Percentiles rank a stretch among this genome's conserved stretches.
Evolutionary conservation across 2,888 invertebrate genomes (phyloP).

Genomic region (Oligia fasciuncula): DNA sequence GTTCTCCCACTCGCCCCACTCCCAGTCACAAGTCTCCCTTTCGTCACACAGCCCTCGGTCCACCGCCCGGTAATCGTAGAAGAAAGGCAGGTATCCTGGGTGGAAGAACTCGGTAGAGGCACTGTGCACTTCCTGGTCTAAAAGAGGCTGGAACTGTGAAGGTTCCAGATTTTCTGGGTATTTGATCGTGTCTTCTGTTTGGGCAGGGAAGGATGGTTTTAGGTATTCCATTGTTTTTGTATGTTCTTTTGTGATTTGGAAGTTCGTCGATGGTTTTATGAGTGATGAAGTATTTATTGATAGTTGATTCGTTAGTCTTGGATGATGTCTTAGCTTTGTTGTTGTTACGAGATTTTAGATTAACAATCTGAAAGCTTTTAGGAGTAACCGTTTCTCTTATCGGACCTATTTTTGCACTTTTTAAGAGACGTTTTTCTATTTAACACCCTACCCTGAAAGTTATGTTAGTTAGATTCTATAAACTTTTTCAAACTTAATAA

Average conservation of each 20-base stretch:
- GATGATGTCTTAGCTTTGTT: too few relatives aligned
- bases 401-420: too few relatives aligned
- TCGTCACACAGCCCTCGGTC: constrained; percentile 64
- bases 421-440: too few relatives aligned
- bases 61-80: constrained; percentile 75
- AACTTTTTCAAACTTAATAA: constrained; percentile 1
- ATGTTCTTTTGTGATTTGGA: neutral
- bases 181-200: constrained; percentile 61
- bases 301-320: neutral
- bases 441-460: neutral
- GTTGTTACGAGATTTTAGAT: neutral
- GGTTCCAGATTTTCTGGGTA: constrained; percentile 55
- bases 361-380: neutral
- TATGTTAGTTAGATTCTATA: neutral
- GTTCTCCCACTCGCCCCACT: constrained; percentile 75
- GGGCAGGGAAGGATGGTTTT: constrained; percentile 72
- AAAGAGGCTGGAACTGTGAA: constrained; percentile 50
- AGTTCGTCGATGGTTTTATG: neutral
- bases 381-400: too few relatives aligned
- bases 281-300: neutral
- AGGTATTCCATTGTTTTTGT: constrained; percentile 75
- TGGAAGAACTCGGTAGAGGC: constrained; percentile 65
- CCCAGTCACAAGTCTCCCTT: constrained; percentile 62
- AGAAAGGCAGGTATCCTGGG: constrained; percentile 76
- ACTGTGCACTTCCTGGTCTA: constrained; percentile 53